Percentiles rank a stretch among this genome's conserved stretches.
Evolutionary conservation across 2,797 vertebrate genomes (phyloP).

Genomic region (Eulemur albifrons): DNA sequence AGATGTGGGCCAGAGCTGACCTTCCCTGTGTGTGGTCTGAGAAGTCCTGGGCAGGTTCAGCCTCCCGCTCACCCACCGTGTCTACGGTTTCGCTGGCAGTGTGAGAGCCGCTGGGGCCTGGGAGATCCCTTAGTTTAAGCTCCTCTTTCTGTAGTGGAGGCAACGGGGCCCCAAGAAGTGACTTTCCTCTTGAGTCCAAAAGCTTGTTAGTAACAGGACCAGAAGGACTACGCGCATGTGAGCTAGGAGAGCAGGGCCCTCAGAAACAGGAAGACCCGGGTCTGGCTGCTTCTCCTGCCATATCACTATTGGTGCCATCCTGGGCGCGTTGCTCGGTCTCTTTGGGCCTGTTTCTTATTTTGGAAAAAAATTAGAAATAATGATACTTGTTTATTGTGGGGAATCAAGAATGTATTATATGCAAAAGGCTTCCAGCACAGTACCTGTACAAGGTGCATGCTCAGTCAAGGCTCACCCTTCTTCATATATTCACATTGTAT

Average conservation of each 20-base stretch:
- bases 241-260: not conserved
- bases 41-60: not conserved
- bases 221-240: not conserved
- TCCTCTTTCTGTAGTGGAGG: not conserved
- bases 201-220: not conserved
- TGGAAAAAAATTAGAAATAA: not conserved
- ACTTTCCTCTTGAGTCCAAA: not conserved
- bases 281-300: too few relatives aligned
- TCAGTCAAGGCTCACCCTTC: not conserved
- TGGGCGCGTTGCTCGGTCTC: not conserved
- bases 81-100: not conserved
- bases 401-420: not conserved
- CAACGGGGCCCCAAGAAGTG: not conserved
- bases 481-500: not conserved
- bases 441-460: not conserved
- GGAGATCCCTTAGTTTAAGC: not conserved
- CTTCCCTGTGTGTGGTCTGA: not conserved
- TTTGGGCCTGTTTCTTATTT: not conserved
- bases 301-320: accelerated
- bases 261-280: not conserved
- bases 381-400: not conserved
- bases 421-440: not conserved
- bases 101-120: not conserved
- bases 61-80: accelerated
- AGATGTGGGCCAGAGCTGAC: not conserved